Evolutionary conservation across 2,797 vertebrate genomes (phyloP).

Genomic region (Gobionotothen gibberifrons): DNA sequence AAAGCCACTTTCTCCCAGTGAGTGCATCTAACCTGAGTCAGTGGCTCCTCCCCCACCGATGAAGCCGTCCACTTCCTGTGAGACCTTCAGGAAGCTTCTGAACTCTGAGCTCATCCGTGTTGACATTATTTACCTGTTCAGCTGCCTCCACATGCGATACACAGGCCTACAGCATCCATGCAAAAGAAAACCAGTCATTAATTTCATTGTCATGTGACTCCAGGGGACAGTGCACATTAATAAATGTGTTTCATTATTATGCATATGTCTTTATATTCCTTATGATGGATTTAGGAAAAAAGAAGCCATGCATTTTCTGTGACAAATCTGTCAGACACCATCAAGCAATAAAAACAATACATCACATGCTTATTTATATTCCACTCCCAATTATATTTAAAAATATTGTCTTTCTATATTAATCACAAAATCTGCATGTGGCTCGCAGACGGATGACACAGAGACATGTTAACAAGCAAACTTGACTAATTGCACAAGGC

Average conservation of each 20-base stretch:
- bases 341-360: slow-evolving; percentile 83
- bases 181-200: slow-evolving; percentile 79
- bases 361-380: slow-evolving; percentile 85
- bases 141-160: slow-evolving; percentile 79
- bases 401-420: slow-evolving; percentile 82
- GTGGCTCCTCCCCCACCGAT: slow-evolving; percentile 77
- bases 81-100: slow-evolving; percentile 12
- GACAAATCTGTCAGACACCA: slow-evolving; percentile 79
- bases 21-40: slow-evolving; percentile 57
- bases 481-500: slow-evolving; percentile 63
- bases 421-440: slow-evolving; percentile 82
- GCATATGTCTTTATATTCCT: slow-evolving; percentile 85
- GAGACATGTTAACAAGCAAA: slow-evolving; percentile 62
- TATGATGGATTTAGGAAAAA: slow-evolving; percentile 84
- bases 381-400: slow-evolving; percentile 77
- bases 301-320: slow-evolving; percentile 81
- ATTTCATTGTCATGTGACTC: slow-evolving; percentile 86
- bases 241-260: slow-evolving; percentile 88
- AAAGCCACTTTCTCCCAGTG: slow-evolving; percentile 6
- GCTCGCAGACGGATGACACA: slow-evolving; percentile 47
- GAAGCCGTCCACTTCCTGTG: slow-evolving; percentile 78
- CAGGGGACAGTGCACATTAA: slow-evolving; percentile 85
- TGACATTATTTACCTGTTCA: slow-evolving; percentile 62
- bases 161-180: slow-evolving; percentile 66
- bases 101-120: slow-evolving; percentile 60